These are phyloP conservation scores for Clostera curtula DNA, from an alignment of 2,888 invertebrate genomes.

Conservation along the genomic window DNA sequence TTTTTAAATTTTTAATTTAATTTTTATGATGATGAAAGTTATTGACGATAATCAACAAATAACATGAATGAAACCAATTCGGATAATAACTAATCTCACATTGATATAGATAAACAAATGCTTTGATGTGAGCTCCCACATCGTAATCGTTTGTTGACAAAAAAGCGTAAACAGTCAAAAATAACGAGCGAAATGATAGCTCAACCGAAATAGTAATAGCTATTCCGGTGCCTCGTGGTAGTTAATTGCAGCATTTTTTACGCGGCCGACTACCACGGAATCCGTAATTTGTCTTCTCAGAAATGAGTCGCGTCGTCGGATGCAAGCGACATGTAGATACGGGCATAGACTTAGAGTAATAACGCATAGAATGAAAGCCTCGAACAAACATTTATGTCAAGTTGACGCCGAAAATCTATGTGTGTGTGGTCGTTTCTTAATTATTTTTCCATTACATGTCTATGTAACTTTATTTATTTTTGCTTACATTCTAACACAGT, in stretches of 20 bases:
- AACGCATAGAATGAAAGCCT: too few species aligned
- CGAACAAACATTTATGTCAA: too few species aligned
- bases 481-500: too few species aligned
- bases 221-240: slow-evolving; percentile 51
- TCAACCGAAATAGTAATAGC: slow-evolving; percentile 55
- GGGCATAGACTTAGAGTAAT: slow-evolving; percentile 26
- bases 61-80: slow-evolving; percentile 34
- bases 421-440: too few species aligned
- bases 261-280: slow-evolving; percentile 58
- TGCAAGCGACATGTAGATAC: slow-evolving; percentile 67
- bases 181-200: slow-evolving; percentile 61
- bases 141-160: slow-evolving; percentile 37
- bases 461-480: too few species aligned
- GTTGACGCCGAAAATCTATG: too few species aligned
- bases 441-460: too few species aligned
- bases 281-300: slow-evolving; percentile 73
- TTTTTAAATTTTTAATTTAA: too few species aligned
- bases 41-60: too few species aligned
- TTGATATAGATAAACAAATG: slow-evolving; percentile 20
- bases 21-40: too few species aligned
- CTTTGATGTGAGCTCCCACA: slow-evolving; percentile 42
- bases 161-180: slow-evolving; percentile 53
- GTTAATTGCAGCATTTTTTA: slow-evolving; percentile 73
- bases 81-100: slow-evolving; percentile 28
- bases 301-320: slow-evolving; percentile 74